phyloP scores from a whole-genome alignment of 2,113 vertebrate species.

The Meriones unguiculatus region DNA sequence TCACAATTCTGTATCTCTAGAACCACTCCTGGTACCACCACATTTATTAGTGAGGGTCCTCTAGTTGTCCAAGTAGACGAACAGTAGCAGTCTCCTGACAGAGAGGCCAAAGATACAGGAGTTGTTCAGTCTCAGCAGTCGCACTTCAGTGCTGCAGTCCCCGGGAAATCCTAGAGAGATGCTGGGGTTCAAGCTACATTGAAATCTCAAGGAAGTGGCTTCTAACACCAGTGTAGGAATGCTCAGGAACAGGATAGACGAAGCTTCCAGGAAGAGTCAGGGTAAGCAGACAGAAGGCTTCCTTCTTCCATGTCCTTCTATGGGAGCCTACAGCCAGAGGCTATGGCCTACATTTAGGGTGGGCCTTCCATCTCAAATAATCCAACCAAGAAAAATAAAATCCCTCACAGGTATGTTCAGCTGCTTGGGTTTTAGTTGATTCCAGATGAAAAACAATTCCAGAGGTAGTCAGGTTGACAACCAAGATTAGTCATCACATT shows the following conservation, averaged over 20 bases:
- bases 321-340: not conserved
- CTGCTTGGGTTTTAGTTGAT: not conserved
- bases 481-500: not conserved
- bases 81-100: not conserved
- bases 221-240: not conserved
- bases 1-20: not conserved
- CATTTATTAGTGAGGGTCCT: not conserved
- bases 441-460: not conserved
- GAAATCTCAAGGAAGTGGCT: not conserved
- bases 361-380: not conserved
- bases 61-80: not conserved
- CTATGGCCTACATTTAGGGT: not conserved
- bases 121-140: not conserved
- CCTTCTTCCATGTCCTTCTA: not conserved
- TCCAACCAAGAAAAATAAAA: not conserved
- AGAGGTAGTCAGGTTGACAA: too few species aligned
- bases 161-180: not conserved
- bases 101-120: not conserved
- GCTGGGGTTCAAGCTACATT: not conserved
- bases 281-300: not conserved
- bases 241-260: not conserved
- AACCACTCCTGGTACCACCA: not conserved
- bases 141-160: not conserved
- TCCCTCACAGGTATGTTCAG: not conserved
- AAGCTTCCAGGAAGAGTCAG: not conserved